Evolutionary conservation across 1,140 invertebrate genomes (phyloP), one percentile per base, ranked within the genome.

Genomic region (Drosophila teissieri): DNA sequence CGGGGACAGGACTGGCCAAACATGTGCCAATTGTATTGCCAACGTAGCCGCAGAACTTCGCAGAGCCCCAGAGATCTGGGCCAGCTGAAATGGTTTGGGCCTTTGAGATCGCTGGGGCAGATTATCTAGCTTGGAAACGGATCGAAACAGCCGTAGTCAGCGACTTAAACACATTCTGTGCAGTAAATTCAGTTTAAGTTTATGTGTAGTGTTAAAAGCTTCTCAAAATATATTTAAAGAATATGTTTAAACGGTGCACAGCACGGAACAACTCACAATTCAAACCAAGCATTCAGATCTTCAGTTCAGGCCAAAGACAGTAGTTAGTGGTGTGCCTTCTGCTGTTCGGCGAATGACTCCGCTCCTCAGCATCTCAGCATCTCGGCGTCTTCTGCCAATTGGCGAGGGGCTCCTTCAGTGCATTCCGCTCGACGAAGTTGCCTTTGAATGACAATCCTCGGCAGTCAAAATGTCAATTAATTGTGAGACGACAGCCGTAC

Each of bases 381-480:
- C 15, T 51, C 15, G 19, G 11, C 17, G 19, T 36, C 10, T 3
- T 15, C n/a, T 10, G 14, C 6, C 22, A 49, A 24, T 46, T 45
- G 44, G 22, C 15, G 27, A 57, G 14, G 42, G 51, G 48, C 27
- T 51, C 48, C 61, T 73, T 70, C 70, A 54, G 55, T 64, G 77
- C 77, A 79, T 79, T 79, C 77, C 78, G 80, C 22, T 65, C 60
- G 45, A 73, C 56, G 8, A 22, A 19, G 46, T 54, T 46, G 81
- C 73, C 83, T 68, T 78, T 88, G 83, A 88, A 88, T 89, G 83
- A 83, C 83, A 88, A 88, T 88, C 83, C 79, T 82, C 61, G 70
- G 62, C 79, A 77, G 76, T 83, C 79, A 80, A 88, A 88, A 88
- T 76, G 83, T 89, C 83, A 88, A 88, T 88, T 88, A 88, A 83